Percentiles rank a stretch among this genome's conserved stretches.
Conservation (phyloP, 2,888 invertebrate species). For the Conistra vaccinii region DNA sequence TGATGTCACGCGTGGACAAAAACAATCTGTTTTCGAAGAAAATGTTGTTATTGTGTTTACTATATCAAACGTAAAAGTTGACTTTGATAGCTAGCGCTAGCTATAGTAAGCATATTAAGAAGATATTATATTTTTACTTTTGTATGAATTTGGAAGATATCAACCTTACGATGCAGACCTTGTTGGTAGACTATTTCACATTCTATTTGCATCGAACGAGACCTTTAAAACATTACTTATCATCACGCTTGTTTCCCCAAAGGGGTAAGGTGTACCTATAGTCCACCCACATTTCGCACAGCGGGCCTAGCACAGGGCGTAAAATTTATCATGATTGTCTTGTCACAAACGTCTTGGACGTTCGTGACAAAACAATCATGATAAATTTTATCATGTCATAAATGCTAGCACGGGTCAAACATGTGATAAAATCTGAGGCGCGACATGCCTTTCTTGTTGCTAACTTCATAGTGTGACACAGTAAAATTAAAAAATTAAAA, state of each 20-base stretch:
- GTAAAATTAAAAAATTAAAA: no score
- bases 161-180: neutral
- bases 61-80: neutral
- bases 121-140: neutral
- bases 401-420: no score
- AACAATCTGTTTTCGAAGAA: neutral
- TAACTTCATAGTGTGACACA: no score
- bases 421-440: no score
- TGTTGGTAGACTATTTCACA: neutral
- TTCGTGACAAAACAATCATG: no score
- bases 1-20: neutral
- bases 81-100: neutral
- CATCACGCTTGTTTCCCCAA: neutral
- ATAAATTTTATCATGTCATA: no score
- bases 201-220: neutral
- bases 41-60: neutral
- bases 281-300: neutral
- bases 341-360: no score
- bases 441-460: no score
- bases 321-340: no score
- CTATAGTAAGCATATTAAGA: neutral
- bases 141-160: neutral
- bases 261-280: no score
- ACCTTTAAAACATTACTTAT: neutral
- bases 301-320: no score